These are phyloP conservation scores for human DNA, from an alignment of 2,113 vertebrate species.

Conservation along the genomic window DNA sequence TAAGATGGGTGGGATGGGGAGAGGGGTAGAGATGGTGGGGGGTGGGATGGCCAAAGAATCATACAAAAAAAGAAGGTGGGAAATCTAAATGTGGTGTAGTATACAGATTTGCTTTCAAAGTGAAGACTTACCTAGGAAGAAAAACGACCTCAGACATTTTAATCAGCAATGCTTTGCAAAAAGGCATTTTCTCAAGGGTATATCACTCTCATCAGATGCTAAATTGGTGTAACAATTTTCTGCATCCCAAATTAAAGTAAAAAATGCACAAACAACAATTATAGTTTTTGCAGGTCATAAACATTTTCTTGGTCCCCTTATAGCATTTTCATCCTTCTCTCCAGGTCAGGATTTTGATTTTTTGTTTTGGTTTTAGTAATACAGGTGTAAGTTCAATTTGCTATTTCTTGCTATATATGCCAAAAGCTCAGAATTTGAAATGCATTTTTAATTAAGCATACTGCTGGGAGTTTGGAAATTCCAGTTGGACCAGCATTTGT, in stretches of 20 bases:
- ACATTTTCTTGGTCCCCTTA: slow-evolving; percentile 39
- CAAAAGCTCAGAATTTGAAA: slow-evolving; percentile 56
- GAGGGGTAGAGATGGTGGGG: neutral
- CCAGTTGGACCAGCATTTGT: slow-evolving; percentile 13
- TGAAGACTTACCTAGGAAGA: slow-evolving; percentile 40
- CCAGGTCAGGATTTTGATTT: neutral
- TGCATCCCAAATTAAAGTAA: neutral
- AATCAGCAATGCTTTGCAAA: neutral
- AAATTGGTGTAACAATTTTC: neutral
- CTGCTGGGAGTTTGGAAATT: slow-evolving; percentile 36
- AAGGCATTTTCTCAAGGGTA: neutral
- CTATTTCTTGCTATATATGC: slow-evolving; percentile 19
- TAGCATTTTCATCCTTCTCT: slow-evolving; percentile 26
- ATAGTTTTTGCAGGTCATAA: slow-evolving; percentile 6
- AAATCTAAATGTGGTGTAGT: neutral
- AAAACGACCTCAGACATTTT: neutral
- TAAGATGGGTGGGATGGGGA: neutral
- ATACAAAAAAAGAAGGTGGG: neutral
- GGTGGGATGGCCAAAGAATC: neutral
- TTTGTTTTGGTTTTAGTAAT: neutral
- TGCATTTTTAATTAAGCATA: slow-evolving; percentile 51
- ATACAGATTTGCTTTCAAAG: slow-evolving; percentile 9
- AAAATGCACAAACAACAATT: neutral
- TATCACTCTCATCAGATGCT: neutral
- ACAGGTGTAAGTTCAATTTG: slow-evolving; percentile 23